These are phyloP conservation scores for Drosophila infuscata DNA, from an alignment of 2,888 invertebrate genomes.

Conservation along the genomic window DNA sequence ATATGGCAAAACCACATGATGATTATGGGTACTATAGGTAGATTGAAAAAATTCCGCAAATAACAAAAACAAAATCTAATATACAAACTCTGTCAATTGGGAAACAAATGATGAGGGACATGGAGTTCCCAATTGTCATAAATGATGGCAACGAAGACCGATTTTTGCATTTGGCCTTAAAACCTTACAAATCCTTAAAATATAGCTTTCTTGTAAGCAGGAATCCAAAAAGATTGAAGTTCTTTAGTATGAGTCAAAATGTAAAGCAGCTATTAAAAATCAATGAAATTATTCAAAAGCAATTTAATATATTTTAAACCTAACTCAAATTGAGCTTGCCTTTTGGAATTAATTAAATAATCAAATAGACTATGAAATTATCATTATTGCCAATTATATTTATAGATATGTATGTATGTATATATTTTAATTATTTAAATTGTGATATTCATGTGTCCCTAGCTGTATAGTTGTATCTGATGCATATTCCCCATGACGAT, in stretches of 20 bases:
- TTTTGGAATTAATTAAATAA: neutral
- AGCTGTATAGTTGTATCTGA: conserved; percentile 6
- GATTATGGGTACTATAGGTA: too few relatives aligned
- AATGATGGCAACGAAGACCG: neutral
- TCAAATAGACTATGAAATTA: neutral
- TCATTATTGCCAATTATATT: neutral
- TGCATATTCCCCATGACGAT: conserved; percentile 11
- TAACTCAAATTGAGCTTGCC: neutral
- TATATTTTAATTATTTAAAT: too few relatives aligned
- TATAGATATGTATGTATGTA: too few relatives aligned
- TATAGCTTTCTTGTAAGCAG: neutral
- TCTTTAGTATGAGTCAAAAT: too few relatives aligned
- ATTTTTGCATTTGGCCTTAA: neutral
- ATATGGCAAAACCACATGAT: too few relatives aligned
- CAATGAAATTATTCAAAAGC: too few relatives aligned
- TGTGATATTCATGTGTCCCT: neutral
- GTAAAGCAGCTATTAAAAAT: too few relatives aligned
- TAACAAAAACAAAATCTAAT: too few relatives aligned
- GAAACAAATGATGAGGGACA: neutral
- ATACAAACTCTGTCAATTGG: neutral
- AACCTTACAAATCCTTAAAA: neutral
- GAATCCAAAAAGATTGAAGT: neutral
- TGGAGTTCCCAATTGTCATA: too few relatives aligned
- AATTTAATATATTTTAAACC: neutral
- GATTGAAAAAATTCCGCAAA: too few relatives aligned